These are phyloP conservation scores for Polyergus mexicanus DNA, from an alignment of 1,140 invertebrate genomes.

Conservation along the genomic window DNA sequence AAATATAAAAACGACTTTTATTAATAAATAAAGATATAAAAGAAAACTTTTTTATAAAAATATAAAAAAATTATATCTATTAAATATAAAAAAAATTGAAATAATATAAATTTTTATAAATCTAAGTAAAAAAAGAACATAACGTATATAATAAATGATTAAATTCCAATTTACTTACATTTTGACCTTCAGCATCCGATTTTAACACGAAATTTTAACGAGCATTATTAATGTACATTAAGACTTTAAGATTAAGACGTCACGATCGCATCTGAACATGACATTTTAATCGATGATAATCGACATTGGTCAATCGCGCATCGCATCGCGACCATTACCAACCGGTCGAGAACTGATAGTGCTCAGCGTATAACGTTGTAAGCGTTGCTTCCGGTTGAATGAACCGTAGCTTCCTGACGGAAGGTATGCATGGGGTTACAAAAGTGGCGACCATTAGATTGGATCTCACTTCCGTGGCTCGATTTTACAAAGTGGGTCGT, in stretches of 20 bases:
- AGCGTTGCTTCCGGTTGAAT: slow-evolving; percentile 82
- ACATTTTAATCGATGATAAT: background rate
- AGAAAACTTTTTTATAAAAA: slow-evolving; percentile 9
- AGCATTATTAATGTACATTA: background rate
- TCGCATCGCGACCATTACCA: slow-evolving; percentile 70
- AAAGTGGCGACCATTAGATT: slow-evolving; percentile 61
- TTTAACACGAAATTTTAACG: slow-evolving; percentile 6
- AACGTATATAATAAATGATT: background rate
- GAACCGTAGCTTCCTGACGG: slow-evolving; percentile 77
- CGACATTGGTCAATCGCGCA: slow-evolving; percentile 54
- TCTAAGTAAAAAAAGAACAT: background rate
- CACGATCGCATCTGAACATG: background rate
- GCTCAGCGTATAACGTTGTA: slow-evolving; percentile 65
- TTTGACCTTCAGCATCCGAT: background rate
- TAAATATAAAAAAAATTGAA: background rate
- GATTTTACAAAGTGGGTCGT: slow-evolving; percentile 65
- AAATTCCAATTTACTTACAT: background rate
- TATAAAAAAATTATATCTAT: background rate
- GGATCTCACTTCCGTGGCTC: slow-evolving; percentile 66
- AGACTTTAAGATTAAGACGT: too few species aligned
- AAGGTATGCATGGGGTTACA: slow-evolving; percentile 14
- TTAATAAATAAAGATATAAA: background rate
- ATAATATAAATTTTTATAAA: background rate
- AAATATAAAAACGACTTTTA: too few species aligned
- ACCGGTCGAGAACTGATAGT: slow-evolving; percentile 70